Evolutionary conservation across 2,888 invertebrate genomes (phyloP).

Genomic region (Troilus luridus): DNA sequence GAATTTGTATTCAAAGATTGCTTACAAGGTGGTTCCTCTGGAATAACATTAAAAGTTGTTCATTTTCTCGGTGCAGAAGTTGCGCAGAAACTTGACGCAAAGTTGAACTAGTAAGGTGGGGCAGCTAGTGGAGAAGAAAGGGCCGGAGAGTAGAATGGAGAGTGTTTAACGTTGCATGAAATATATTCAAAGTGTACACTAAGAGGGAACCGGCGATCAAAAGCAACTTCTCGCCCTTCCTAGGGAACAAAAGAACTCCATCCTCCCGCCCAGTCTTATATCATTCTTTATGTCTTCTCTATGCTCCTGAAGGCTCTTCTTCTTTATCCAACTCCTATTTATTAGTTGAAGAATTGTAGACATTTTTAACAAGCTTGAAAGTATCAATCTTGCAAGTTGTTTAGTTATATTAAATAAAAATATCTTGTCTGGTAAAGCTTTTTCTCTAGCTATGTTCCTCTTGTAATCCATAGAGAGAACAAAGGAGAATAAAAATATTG

Average conservation of each 20-base stretch:
- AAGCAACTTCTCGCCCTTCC: constrained; percentile 39
- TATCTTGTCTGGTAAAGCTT: too few relatives aligned
- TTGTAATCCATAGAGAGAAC: too few relatives aligned
- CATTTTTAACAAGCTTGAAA: too few relatives aligned
- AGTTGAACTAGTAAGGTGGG: constrained; percentile 32
- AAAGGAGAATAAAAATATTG: too few relatives aligned
- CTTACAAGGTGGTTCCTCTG: constrained; percentile 23
- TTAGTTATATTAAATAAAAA: too few relatives aligned
- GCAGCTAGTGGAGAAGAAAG: constrained; percentile 18
- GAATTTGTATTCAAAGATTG: constrained; percentile 21
- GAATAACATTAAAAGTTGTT: constrained; percentile 35
- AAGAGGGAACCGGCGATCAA: constrained; percentile 39
- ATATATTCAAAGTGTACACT: constrained; percentile 46
- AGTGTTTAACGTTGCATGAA: constrained; percentile 47
- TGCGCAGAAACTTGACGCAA: constrained; percentile 25
- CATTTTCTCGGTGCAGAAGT: constrained; percentile 1
- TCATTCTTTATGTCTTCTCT: constrained; percentile 35
- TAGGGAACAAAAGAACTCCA: constrained; percentile 33
- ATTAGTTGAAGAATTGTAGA: neutral
- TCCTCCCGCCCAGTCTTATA: neutral
- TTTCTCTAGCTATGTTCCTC: too few relatives aligned
- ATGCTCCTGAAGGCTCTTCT: neutral
- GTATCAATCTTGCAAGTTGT: too few relatives aligned
- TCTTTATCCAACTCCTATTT: neutral
- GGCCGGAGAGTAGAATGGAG: constrained; percentile 14